Percentiles rank a stretch among this genome's conserved stretches.
phyloP scores from a whole-genome alignment of 2,797 vertebrate genomes.

The Hyperoplus immaculatus region DNA sequence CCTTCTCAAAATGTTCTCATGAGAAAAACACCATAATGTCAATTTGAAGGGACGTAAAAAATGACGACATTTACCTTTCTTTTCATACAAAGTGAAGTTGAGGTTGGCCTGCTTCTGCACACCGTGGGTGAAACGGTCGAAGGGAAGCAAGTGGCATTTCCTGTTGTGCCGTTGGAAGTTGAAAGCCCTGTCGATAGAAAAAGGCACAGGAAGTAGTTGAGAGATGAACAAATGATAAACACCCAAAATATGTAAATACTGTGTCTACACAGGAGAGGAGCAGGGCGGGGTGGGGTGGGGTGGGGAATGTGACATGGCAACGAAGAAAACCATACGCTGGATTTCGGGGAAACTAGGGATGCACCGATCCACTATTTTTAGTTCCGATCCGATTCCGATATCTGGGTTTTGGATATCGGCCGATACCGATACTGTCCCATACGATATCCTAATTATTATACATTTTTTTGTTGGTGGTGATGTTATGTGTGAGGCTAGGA shows the following conservation, averaged over 20 bases:
- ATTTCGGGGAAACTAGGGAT: not conserved
- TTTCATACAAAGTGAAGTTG: conserved; percentile 95
- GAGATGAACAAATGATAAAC: conserved; percentile 68
- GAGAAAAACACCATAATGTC: conserved; percentile 12
- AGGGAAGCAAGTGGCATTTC: conserved; percentile 96
- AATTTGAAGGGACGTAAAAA: not conserved
- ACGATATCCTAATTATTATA: no score
- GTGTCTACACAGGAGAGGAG: not conserved
- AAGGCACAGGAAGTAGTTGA: conserved; percentile 64
- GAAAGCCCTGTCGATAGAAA: conserved; percentile 89
- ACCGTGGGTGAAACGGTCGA: conserved; percentile 92
- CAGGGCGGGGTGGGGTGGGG: no score
- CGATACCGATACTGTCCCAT: no score
- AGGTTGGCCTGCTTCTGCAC: conserved; percentile 89
- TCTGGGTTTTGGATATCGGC: no score
- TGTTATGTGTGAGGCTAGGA: no score
- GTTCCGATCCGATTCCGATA: no score
- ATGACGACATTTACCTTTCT: conserved; percentile 90
- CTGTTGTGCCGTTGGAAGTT: conserved; percentile 94
- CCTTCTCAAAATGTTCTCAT: conserved; percentile 26
- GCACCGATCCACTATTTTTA: no score
- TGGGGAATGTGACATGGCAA: not conserved
- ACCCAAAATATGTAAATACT: conserved; percentile 74
- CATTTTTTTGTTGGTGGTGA: no score
- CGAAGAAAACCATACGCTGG: not conserved